Evolutionary conservation across 2,888 invertebrate genomes (phyloP), one percentile per base, ranked within the genome.

Genomic region (Neoscelio sp.): DNA sequence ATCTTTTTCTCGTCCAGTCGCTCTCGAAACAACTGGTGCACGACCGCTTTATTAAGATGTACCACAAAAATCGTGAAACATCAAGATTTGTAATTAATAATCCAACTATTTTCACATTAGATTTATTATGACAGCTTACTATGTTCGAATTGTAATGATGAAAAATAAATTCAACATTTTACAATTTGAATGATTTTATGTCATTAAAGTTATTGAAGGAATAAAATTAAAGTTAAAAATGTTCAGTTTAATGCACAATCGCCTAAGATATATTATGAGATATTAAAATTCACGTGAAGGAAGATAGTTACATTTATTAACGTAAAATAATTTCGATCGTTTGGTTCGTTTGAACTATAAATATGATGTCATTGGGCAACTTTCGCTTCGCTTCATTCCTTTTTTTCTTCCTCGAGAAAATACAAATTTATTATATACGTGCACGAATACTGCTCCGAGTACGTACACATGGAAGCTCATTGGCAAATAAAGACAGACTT

Each of bases 311-410:
- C 30, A 20, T 35, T 30, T 46, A 35, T 62, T 33, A 23, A 35
- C 20, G 23, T 6, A 13, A 62, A 62, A 26, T 20, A 10, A 46
- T 46, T 46, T 13, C 52, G 23, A 28, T 26, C 35, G 17, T 56
- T 60, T 18, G 17, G 26, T 35, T 60, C 20, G 64, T 64, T 64
- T 56, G 35, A 67, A 48, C 38, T 48, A 48, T 35, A 33, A 46
- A 68, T 26, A 28, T 68, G 56, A 56, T 40, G 73, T 73, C 73
- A 54, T 12, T 28, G 73, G 26, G 15, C 46, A 56, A 73, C 73
- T 73, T 73, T 73, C 64, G 73, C 64, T 62, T 26, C 44, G 67
- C 64, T 62, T 26, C 44, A 54, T 20, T 48, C 15, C 23, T 50
- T 48, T 23, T 54, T 42, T 44, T 46, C 54, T 44, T 62, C 35